phyloP scores from a whole-genome alignment of 2,113 vertebrate genomes.

The Petroica traversi region DNA sequence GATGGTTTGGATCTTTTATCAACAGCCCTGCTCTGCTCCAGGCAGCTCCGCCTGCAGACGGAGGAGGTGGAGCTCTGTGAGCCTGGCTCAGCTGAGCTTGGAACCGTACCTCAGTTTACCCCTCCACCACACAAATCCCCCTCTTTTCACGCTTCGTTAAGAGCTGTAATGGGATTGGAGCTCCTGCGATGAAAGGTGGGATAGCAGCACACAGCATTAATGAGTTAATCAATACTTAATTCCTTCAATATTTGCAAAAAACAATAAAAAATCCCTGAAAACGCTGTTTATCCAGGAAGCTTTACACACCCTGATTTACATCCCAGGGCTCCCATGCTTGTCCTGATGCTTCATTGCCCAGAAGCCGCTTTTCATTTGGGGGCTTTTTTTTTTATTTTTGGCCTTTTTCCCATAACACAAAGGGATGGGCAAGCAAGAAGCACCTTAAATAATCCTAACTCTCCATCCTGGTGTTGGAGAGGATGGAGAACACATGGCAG shows the following conservation, averaged over 20 bases:
- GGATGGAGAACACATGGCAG: rapidly evolving
- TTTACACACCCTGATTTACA: not conserved
- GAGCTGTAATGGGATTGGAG: not conserved
- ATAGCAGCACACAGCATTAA: not conserved
- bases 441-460: not conserved
- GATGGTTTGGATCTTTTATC: conserved; percentile 53
- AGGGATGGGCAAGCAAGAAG: not conserved
- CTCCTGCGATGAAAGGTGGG: not conserved
- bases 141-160: not conserved
- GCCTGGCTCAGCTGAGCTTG: not conserved
- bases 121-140: rapidly evolving
- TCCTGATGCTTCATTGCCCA: not conserved
- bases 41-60: not conserved
- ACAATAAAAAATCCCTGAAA: not conserved
- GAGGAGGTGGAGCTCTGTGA: not conserved
- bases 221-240: not conserved
- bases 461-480: rapidly evolving
- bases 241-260: not conserved
- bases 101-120: not conserved
- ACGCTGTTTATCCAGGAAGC: rapidly evolving
- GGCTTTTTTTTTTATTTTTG: not conserved
- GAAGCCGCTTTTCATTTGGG: not conserved
- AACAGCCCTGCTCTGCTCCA: not conserved
- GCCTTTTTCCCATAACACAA: not conserved
- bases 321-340: rapidly evolving